These are phyloP conservation scores for Myathropa florea DNA, from an alignment of 2,888 invertebrate genomes.

Conservation along the genomic window DNA sequence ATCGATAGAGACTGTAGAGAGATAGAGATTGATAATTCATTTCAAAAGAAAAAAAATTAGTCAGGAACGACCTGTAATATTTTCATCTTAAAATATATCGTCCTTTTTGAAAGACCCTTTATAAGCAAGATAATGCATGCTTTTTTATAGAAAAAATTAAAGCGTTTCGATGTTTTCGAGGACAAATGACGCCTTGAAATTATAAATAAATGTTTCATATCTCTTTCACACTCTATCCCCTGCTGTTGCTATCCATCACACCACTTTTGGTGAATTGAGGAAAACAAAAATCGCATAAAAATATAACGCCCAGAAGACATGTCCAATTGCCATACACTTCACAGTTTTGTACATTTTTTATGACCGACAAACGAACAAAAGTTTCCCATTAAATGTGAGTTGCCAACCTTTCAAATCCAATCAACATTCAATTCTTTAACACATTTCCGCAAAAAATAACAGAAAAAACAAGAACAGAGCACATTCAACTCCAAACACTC, in stretches of 20 bases:
- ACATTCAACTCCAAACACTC: conserved; percentile 30
- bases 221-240: neutral
- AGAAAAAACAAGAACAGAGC: conserved; percentile 7
- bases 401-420: conserved; percentile 49
- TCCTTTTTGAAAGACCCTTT: no score
- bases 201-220: no score
- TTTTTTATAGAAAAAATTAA: no score
- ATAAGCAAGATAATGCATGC: no score
- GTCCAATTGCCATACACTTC: conserved; percentile 27
- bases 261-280: neutral
- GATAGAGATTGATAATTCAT: no score
- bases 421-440: conserved; percentile 62
- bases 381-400: conserved; percentile 42
- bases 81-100: no score
- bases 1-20: no score
- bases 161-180: no score
- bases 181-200: no score
- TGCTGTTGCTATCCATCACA: neutral
- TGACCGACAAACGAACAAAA: conserved; percentile 26
- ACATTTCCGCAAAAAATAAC: conserved; percentile 40
- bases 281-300: neutral
- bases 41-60: no score
- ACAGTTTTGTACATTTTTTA: conserved; percentile 37
- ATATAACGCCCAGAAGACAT: neutral
- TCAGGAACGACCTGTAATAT: no score